Conservation (phyloP, 2,797 vertebrate genomes). For the Gadopsis bispinosus region DNA sequence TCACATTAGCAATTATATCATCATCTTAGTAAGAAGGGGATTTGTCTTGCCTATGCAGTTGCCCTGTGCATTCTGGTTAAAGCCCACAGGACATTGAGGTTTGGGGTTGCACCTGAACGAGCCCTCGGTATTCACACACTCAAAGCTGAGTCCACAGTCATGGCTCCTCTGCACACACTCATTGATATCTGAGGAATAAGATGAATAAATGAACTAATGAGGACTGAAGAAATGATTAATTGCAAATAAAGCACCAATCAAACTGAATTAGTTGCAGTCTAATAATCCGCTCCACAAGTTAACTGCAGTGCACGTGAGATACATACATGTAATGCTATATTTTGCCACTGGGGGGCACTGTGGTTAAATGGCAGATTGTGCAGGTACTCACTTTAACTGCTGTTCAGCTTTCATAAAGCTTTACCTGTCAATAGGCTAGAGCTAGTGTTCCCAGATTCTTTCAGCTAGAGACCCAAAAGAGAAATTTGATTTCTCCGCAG, state of each 20-base stretch:
- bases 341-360: slow-evolving; percentile 80
- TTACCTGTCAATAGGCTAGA: background rate
- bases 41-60: slow-evolving; percentile 88
- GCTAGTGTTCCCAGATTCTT: no score
- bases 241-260: slow-evolving; percentile 13
- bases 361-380: slow-evolving; percentile 57
- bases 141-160: slow-evolving; percentile 84
- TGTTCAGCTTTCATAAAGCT: background rate
- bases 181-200: slow-evolving; percentile 85
- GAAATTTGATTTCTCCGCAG: no score
- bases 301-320: background rate
- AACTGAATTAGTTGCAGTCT: slow-evolving; percentile 28
- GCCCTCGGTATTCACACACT: slow-evolving; percentile 90
- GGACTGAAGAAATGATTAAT: background rate
- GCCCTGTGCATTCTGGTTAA: slow-evolving; percentile 85
- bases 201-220: slow-evolving; percentile 9
- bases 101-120: slow-evolving; percentile 91
- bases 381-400: background rate
- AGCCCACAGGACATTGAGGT: slow-evolving; percentile 88
- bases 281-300: background rate
- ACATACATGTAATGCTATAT: background rate
- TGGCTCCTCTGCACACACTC: slow-evolving; percentile 87
- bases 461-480: no score
- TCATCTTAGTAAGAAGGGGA: background rate
- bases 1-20: background rate